Base-by-base conservation (phyloP, 2,797 vertebrate genomes). In the Kryptolebias ocellatus region DNA sequence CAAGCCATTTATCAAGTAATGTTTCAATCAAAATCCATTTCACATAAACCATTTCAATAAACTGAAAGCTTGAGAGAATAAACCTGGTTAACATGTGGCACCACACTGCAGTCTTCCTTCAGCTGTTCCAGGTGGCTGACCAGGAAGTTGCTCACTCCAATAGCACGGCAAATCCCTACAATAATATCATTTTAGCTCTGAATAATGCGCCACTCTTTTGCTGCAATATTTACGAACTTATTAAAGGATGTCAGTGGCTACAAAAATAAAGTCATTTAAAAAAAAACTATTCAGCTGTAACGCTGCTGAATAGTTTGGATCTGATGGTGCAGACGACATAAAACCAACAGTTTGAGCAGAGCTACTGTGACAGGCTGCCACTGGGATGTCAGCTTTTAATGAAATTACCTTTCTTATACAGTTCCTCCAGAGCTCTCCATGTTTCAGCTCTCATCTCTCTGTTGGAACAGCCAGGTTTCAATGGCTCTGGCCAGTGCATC, bases 111-210 rank as follows among this genome's bases (percentile, higher is more conserved):
- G 61, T 94, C 92, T 74, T 95, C 94, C 69, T 93, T 94, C 42
- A 96, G 83, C 84, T 95, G 86, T 47, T 96, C 89, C 63, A 95
- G 90, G 81, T 95, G 95, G 66, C 74, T 86, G 75, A 94, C 83
- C 79, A 95, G 83, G 83, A 97, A 96, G 91, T 96, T 95, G 87
- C 95, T 95, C 82, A 95, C 92, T 3, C 94, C 94, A 65, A 94
- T 92, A 50, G 94, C 93, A 54, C 70, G 83, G 47, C 95, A 95
- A 54, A 95, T 53, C 37, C 94, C 92, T 96, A 29, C 20, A 28
- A 66, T 42, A 66, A 39, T 59, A n/a, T 53, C n/a, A 24, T 10
- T 39, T 14, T 0, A 46, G 57, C 37, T 55, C 12, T 9, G 1
- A 55, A 0, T 67, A 37, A 61, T 50, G 58, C 5, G 10, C 11